Conservation (phyloP, 2,888 invertebrate genomes). For the Scelioninae gen. 1 region DNA sequence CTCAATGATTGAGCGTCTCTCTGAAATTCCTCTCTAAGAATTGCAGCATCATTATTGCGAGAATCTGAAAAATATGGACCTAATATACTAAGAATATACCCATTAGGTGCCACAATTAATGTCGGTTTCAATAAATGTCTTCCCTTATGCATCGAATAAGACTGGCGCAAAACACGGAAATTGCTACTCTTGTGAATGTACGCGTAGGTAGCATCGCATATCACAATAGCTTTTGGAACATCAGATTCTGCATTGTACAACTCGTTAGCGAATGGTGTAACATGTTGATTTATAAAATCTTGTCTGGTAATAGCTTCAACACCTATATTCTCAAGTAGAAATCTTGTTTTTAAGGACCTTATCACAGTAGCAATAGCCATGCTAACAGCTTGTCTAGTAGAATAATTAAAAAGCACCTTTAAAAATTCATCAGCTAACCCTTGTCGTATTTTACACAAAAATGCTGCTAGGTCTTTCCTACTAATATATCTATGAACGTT, state of each 20-base stretch:
- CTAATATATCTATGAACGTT: constrained; percentile 14
- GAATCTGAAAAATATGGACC: constrained; percentile 29
- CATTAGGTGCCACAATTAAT: constrained; percentile 26
- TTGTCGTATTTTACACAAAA: constrained; percentile 51
- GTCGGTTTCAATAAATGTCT: constrained; percentile 22
- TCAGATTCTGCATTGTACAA: constrained; percentile 42
- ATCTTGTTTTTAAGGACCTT: constrained; percentile 13
- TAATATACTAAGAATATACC: constrained; percentile 25
- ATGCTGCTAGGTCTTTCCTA: constrained; percentile 33
- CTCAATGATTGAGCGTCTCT: constrained; percentile 25
- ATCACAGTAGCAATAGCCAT: neutral
- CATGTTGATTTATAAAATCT: constrained; percentile 35
- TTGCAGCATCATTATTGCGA: constrained; percentile 56
- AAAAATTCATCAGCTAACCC: constrained; percentile 44
- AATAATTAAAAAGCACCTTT: constrained; percentile 36
- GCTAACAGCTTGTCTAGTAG: constrained; percentile 35
- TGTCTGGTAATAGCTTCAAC: constrained; percentile 14
- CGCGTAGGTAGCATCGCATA: constrained; percentile 23
- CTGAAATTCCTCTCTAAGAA: constrained; percentile 36
- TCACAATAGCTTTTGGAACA: constrained; percentile 22
- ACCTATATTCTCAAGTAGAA: constrained; percentile 41
- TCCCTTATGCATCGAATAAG: constrained; percentile 23
- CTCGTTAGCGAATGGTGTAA: constrained; percentile 34
- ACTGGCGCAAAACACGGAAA: constrained; percentile 20
- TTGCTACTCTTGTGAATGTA: constrained; percentile 22